Percentiles rank a stretch among this genome's conserved stretches.
phyloP scores from a whole-genome alignment of 2,888 invertebrate species.

The Plusia festucae region DNA sequence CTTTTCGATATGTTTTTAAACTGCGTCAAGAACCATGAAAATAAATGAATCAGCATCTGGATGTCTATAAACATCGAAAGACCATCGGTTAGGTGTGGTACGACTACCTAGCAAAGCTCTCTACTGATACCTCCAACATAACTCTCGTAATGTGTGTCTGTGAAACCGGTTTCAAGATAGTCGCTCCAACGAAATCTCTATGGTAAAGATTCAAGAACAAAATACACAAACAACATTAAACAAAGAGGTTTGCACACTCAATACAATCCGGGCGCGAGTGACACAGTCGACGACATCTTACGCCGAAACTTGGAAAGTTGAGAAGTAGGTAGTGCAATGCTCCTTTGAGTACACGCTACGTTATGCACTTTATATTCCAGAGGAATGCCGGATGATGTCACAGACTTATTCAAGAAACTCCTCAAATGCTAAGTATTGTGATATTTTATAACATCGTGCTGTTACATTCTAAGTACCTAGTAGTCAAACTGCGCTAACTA shows the following conservation, averaged over 20 bases:
- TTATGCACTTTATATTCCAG: slow-evolving; percentile 13
- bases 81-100: too few relatives aligned
- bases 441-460: slow-evolving; percentile 12
- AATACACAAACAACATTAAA: slow-evolving; percentile 6
- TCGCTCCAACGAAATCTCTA: neutral
- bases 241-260: neutral
- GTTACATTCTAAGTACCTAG: neutral
- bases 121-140: neutral
- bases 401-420: slow-evolving; percentile 3
- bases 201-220: neutral
- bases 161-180: neutral
- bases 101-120: neutral
- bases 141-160: neutral
- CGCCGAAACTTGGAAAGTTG: slow-evolving; percentile 12
- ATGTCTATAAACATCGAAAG: too few relatives aligned
- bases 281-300: slow-evolving; percentile 2
- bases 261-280: slow-evolving; percentile 1
- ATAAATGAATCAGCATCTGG: too few relatives aligned
- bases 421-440: slow-evolving; percentile 17
- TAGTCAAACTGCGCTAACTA: too few relatives aligned
- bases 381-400: slow-evolving; percentile 9
- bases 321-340: slow-evolving; percentile 2
- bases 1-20: too few relatives aligned
- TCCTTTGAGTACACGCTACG: slow-evolving; percentile 11
- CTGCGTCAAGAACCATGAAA: too few relatives aligned